A percentile compares a stretch with the other conserved stretches of the same genome.
These are phyloP conservation scores for Phenganax marumi DNA, from an alignment of 92 coral and sea anemone genomes.

Conservation along the genomic window DNA sequence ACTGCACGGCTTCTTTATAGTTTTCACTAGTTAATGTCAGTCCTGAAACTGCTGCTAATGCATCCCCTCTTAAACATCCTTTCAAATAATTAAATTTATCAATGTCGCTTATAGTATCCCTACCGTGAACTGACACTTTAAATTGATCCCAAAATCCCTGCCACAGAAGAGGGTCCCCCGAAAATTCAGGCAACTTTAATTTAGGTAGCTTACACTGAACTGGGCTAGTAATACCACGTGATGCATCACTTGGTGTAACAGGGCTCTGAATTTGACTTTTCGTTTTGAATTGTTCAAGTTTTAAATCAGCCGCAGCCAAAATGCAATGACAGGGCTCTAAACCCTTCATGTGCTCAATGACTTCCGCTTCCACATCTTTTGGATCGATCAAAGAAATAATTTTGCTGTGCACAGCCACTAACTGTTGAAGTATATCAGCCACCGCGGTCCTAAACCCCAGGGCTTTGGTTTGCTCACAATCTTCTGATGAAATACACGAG, in stretches of 20 bases:
- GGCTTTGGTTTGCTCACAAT: not conserved
- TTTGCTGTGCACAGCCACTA: not conserved
- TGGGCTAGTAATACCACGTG: not conserved
- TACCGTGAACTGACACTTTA: not conserved
- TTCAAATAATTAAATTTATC: constrained; percentile 14
- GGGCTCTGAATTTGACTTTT: not conserved
- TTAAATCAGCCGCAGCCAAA: not conserved
- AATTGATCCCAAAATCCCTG: not conserved
- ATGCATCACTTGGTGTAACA: not conserved
- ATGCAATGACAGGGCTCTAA: not conserved
- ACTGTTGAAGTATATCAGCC: not conserved
- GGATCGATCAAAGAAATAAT: not conserved
- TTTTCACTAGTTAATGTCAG: not conserved
- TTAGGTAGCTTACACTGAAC: not conserved
- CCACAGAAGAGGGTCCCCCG: not conserved
- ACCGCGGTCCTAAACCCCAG: not conserved
- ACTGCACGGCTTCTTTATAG: constrained; percentile 1
- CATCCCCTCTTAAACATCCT: constrained; percentile 20
- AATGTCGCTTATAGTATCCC: constrained; percentile 2
- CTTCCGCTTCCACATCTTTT: not conserved
- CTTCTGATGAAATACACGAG: not conserved
- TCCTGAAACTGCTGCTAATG: not conserved
- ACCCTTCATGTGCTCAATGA: not conserved
- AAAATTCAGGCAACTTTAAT: not conserved
- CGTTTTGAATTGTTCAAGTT: not conserved